phyloP scores from a whole-genome alignment of 2,113 vertebrate species.

The Bagarius yarrelli region DNA sequence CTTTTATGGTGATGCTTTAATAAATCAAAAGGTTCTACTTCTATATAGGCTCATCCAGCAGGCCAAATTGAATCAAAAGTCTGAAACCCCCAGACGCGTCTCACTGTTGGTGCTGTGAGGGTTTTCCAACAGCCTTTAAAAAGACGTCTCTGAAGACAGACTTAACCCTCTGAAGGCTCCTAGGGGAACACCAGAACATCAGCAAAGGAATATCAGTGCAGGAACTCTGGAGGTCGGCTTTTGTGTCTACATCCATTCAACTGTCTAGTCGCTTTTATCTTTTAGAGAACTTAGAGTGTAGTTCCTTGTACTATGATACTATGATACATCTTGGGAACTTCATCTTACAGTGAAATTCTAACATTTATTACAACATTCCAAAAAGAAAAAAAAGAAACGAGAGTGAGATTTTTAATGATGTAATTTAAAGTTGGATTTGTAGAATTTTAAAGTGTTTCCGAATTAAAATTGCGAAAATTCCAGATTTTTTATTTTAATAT shows the following conservation, averaged over 20 bases:
- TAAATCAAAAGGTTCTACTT: neutral
- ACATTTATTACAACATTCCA: neutral
- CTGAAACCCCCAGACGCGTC: neutral
- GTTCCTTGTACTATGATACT: neutral
- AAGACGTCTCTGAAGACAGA: neutral
- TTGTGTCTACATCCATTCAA: neutral
- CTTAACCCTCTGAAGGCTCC: neutral
- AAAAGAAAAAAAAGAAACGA: too few species aligned
- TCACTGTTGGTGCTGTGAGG: neutral
- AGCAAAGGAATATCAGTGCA: neutral
- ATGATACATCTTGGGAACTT: neutral
- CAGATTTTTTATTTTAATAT: neutral
- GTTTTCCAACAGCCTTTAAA: neutral
- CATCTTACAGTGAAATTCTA: neutral
- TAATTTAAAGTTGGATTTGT: neutral
- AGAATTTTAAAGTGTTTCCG: neutral
- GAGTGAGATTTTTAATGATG: too few species aligned
- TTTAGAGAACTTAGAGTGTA: neutral
- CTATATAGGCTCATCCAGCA: neutral
- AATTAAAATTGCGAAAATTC: neutral
- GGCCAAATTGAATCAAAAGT: neutral
- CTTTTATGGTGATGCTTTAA: neutral
- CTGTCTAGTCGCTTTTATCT: neutral
- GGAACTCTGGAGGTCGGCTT: neutral
- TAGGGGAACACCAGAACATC: constrained; percentile 11